A percentile compares a stretch with the other conserved stretches of the same genome.
phyloP scores from a whole-genome alignment of 2,888 invertebrate genomes.

The Drymonia ruficornis region DNA sequence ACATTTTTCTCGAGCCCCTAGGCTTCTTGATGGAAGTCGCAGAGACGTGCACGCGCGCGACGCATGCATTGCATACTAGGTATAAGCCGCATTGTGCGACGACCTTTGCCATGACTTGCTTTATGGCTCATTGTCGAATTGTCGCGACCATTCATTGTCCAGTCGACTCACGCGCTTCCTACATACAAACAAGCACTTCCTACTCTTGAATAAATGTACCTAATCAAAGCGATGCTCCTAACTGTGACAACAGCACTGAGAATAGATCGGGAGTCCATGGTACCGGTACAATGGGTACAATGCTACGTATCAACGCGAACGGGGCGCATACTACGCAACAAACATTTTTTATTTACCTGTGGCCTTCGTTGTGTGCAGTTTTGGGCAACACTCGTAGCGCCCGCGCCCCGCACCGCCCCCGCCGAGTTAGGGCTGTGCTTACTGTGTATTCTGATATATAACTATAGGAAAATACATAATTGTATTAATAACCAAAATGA shows the following conservation, averaged over 20 bases:
- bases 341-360: too few relatives aligned
- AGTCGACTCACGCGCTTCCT: slow-evolving; percentile 7
- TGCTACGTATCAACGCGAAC: too few relatives aligned
- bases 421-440: slow-evolving; percentile 1
- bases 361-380: neutral
- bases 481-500: too few relatives aligned
- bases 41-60: neutral
- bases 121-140: slow-evolving; percentile 1
- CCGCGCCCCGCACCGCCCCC: neutral
- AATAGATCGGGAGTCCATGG: neutral
- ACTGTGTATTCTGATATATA: too few relatives aligned
- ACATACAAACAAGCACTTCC: neutral
- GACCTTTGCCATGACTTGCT: neutral
- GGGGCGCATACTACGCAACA: too few relatives aligned
- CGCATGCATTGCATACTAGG: neutral
- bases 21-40: neutral
- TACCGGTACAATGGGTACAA: too few relatives aligned
- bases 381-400: neutral
- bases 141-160: neutral
- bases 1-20: neutral
- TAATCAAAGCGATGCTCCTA: neutral
- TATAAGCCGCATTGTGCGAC: neutral
- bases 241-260: neutral
- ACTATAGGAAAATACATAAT: too few relatives aligned
- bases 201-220: neutral